Conservation (phyloP, 2,113 vertebrate species). For the Pomatostomus ruficeps region DNA sequence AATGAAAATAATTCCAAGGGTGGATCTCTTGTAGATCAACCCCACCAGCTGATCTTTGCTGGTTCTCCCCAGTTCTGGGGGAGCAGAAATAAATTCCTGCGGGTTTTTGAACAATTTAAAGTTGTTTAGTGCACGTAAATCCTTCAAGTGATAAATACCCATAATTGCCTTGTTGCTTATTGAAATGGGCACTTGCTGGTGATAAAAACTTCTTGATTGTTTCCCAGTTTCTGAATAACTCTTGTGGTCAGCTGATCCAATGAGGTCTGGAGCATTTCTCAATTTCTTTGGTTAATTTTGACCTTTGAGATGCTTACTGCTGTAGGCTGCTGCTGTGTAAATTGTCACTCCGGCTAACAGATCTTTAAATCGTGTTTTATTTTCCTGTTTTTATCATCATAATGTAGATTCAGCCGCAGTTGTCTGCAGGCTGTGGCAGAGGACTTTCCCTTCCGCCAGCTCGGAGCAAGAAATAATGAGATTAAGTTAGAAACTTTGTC, state of each 20-base stretch:
- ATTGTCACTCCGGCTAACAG: background rate
- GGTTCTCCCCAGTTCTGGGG: background rate
- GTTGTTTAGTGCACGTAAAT: background rate
- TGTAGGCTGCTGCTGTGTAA: background rate
- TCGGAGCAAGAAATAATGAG: background rate
- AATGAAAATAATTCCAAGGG: background rate
- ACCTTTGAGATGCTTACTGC: background rate
- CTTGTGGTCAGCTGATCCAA: background rate
- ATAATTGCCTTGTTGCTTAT: background rate
- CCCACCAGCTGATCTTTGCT: background rate
- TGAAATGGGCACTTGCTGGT: background rate
- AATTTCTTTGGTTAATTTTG: background rate
- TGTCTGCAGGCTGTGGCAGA: background rate
- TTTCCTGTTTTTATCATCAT: background rate
- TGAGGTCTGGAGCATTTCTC: background rate
- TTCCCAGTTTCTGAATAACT: background rate
- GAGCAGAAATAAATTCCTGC: background rate
- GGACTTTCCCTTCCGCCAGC: background rate
- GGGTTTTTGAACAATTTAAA: background rate
- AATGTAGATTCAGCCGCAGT: background rate
- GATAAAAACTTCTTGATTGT: background rate
- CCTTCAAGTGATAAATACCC: background rate
- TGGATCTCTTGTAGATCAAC: background rate
- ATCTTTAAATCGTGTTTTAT: background rate
- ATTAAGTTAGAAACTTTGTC: background rate